phyloP scores from a whole-genome alignment of 2,113 vertebrate genomes.

The Oryzias javanicus region DNA sequence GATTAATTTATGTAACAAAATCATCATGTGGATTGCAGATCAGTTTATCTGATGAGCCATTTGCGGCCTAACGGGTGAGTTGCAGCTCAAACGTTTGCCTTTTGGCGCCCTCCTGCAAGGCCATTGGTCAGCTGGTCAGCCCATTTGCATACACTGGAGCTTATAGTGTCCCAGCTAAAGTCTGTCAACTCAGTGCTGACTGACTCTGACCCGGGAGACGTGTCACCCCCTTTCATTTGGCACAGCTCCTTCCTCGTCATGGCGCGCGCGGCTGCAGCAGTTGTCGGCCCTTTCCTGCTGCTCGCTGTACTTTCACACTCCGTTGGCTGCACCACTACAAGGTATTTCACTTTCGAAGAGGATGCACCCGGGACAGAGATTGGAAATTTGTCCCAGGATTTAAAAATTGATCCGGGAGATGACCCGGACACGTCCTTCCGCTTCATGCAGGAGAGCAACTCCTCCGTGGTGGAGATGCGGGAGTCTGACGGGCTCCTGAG shows the following conservation, averaged over 20 bases:
- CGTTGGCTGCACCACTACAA: slow-evolving; percentile 51
- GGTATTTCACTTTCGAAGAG: slow-evolving; percentile 74
- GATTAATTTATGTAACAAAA: slow-evolving; percentile 39
- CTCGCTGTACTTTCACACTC: slow-evolving; percentile 35
- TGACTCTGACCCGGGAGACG: slow-evolving; percentile 19
- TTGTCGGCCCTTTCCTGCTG: slow-evolving; percentile 20
- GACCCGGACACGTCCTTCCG: slow-evolving; percentile 63
- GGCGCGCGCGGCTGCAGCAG: slow-evolving; percentile 31
- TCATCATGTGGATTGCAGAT: slow-evolving; percentile 38
- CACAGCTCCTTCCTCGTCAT: slow-evolving; percentile 35
- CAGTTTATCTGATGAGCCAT: slow-evolving; percentile 52
- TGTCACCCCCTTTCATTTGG: background rate
- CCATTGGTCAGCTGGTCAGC: slow-evolving; percentile 69
- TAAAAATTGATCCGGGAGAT: slow-evolving; percentile 64
- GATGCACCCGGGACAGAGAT: slow-evolving; percentile 66
- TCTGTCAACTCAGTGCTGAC: slow-evolving; percentile 24
- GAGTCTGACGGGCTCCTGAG: slow-evolving; percentile 74
- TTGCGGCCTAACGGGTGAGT: slow-evolving; percentile 43
- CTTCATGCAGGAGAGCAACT: slow-evolving; percentile 72
- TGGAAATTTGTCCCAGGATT: slow-evolving; percentile 65
- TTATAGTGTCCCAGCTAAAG: slow-evolving; percentile 55
- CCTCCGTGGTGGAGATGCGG: slow-evolving; percentile 68
- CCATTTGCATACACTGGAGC: slow-evolving; percentile 66
- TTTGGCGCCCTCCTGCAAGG: slow-evolving; percentile 56
- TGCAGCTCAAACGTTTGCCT: slow-evolving; percentile 58